phyloP scores from a whole-genome alignment of 2,888 invertebrate species.

The Melikaiella ostensackeni region DNA sequence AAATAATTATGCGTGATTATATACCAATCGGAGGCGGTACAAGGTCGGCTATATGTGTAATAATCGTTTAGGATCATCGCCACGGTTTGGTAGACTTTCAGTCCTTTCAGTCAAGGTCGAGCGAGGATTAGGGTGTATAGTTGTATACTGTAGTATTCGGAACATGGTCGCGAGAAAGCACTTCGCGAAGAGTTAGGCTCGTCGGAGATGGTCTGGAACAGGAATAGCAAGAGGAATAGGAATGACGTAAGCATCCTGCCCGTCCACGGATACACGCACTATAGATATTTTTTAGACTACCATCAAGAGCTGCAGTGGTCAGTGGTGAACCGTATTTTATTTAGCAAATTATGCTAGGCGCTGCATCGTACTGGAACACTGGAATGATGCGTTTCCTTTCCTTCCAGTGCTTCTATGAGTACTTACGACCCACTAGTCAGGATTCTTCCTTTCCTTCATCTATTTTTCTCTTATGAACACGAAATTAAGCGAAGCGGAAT shows the following conservation, averaged over 20 bases:
- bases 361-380: neutral
- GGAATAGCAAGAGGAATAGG: neutral
- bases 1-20: conserved; percentile 35
- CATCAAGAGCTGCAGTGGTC: neutral
- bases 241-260: conserved; percentile 38
- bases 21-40: conserved; percentile 29
- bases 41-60: conserved; percentile 28
- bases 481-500: conserved; percentile 26
- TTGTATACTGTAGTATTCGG: neutral
- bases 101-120: conserved; percentile 11
- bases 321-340: conserved; percentile 11
- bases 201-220: neutral
- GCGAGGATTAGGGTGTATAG: conserved; percentile 16
- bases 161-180: conserved; percentile 25
- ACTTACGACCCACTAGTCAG: conserved; percentile 5
- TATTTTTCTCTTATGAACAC: conserved; percentile 13
- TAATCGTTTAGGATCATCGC: conserved; percentile 28
- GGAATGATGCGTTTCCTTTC: conserved; percentile 11
- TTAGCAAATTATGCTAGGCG: conserved; percentile 23
- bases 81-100: conserved; percentile 18
- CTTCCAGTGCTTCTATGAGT: neutral
- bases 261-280: conserved; percentile 28
- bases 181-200: neutral
- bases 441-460: conserved; percentile 25
- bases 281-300: conserved; percentile 15